Evolutionary conservation across 2,797 vertebrate species (phyloP).

Genomic region (Nothura maculosa): DNA sequence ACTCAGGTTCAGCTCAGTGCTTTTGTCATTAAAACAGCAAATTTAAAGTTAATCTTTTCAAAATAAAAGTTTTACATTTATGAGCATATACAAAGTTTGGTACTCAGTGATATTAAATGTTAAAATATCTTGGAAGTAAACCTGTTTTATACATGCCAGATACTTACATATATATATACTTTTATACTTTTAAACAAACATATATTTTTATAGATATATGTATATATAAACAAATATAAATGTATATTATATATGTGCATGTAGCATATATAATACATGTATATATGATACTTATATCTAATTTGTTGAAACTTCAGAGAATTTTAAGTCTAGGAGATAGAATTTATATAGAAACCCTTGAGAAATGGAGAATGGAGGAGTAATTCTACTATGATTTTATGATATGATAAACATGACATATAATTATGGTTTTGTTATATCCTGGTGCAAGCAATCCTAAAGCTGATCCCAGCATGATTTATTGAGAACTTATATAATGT

Average conservation of each 20-base stretch:
- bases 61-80: not conserved
- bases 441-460: not conserved
- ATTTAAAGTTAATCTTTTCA: not conserved
- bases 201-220: too few relatives aligned
- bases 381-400: constrained; percentile 26
- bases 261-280: too few relatives aligned
- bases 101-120: not conserved
- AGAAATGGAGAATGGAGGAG: not conserved
- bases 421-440: not conserved
- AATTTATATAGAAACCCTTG: not conserved
- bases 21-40: not conserved
- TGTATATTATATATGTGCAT: too few relatives aligned
- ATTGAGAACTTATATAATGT: not conserved
- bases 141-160: not conserved
- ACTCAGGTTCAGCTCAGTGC: not conserved
- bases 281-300: not conserved
- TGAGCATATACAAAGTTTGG: not conserved
- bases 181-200: not conserved
- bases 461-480: not conserved
- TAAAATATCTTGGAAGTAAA: fast-evolving
- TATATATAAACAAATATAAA: too few relatives aligned
- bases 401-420: not conserved
- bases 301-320: not conserved
- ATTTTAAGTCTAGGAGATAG: not conserved
- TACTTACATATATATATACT: not conserved